Conservation (phyloP, 1,140 invertebrate genomes). For the Mercenaria mercenaria region DNA sequence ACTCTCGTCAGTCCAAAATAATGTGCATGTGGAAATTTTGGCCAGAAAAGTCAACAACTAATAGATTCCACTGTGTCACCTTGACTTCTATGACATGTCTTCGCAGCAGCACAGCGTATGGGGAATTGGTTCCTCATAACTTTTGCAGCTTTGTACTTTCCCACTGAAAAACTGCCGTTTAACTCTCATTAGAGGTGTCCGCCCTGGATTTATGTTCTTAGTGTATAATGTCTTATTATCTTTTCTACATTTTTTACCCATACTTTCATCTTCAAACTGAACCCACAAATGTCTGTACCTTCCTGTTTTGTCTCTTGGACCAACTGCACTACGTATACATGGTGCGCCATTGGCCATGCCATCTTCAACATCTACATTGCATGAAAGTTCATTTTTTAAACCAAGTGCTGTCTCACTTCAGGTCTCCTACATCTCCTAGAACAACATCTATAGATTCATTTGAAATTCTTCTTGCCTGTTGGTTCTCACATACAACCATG, state of each 20-base stretch:
- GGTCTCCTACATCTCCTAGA: not conserved
- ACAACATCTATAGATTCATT: not conserved
- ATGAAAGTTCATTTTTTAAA: conserved; percentile 2
- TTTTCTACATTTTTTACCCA: not conserved
- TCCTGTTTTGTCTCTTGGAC: not conserved
- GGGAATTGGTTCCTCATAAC: no score
- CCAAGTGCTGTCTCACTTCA: not conserved
- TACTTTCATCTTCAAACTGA: not conserved
- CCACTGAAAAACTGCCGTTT: conserved; percentile 54
- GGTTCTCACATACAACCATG: not conserved
- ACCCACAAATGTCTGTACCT: not conserved
- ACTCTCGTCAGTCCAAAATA: no score
- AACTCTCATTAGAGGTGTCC: conserved; percentile 35
- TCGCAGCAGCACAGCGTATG: no score
- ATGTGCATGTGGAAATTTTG: no score
- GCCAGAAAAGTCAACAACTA: conserved; percentile 50
- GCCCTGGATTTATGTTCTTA: not conserved
- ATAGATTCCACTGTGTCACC: conserved; percentile 55
- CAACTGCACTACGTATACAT: not conserved
- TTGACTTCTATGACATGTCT: conserved; percentile 55
- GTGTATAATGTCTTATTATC: not conserved
- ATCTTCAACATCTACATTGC: no score
- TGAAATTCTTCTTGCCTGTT: not conserved
- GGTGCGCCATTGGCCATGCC: not conserved
- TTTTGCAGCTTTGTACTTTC: no score